Conservation (phyloP, 2,113 vertebrate genomes). For the Corythoichthys intestinalis region DNA sequence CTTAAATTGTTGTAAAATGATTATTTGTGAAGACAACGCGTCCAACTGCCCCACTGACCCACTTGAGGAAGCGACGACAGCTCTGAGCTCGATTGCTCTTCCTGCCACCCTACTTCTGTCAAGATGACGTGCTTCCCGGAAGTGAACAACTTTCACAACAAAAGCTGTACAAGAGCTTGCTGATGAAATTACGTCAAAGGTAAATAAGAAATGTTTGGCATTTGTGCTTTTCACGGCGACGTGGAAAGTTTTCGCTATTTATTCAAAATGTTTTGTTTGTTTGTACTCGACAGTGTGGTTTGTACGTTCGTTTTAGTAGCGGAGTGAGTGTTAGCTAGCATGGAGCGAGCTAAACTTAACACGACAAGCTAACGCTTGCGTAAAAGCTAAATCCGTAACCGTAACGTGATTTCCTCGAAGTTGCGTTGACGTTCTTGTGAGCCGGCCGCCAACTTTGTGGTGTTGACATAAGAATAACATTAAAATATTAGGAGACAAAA, state of each 20-base stretch:
- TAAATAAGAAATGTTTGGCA: not conserved
- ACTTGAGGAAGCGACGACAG: not conserved
- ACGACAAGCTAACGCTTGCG: not conserved
- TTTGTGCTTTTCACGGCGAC: not conserved
- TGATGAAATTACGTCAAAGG: not conserved
- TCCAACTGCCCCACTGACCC: constrained; percentile 9
- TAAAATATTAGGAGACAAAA: too few species aligned
- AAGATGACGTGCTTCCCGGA: not conserved
- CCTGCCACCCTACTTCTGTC: not conserved
- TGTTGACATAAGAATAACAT: not conserved
- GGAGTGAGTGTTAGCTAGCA: not conserved
- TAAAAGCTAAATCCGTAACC: not conserved
- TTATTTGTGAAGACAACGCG: not conserved
- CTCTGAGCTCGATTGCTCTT: not conserved
- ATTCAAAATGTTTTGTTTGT: not conserved
- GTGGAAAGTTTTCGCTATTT: not conserved
- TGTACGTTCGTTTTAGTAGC: not conserved
- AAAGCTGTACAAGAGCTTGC: not conserved
- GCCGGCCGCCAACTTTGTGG: not conserved
- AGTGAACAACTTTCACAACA: not conserved
- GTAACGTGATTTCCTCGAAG: too few species aligned
- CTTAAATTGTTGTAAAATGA: not conserved
- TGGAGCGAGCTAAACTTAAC: not conserved
- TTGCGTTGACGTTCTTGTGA: not conserved
- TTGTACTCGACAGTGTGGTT: not conserved